Base-by-base conservation (phyloP, 2,113 vertebrate genomes). In the Gopherus flavomarginatus region DNA sequence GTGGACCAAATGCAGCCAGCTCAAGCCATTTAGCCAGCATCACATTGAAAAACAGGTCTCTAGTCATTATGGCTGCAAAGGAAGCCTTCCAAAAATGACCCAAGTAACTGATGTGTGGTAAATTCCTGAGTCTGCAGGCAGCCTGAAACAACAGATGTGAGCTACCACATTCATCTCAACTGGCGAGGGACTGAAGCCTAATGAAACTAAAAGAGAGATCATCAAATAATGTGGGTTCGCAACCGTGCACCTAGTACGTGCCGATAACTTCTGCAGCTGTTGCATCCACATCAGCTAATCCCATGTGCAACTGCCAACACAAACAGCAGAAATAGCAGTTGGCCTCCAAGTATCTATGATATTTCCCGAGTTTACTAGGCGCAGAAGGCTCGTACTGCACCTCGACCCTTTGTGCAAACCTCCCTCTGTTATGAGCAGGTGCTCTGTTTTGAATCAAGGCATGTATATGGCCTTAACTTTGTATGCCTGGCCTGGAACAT, bases 281-380 rank as follows among this genome's bases (percentile, higher is more conserved):
- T 38, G n/a, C 65, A 72, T 19, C n/a, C 19, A 72, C 35, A n/a
- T 38, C 65, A 72, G 65, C 35, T 38, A 72, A 72, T 38, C 65
- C 8, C n/a, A n/a, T 10, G n/a, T 38, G 9, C 57, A 59, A 31
- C 27, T 59, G 57, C 35, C 65, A 38, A 72, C 17, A 38, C 17
- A 72, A 72, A 22, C 65, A 72, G 65, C 59, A 62, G 13, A 62
- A 62, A 62, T 16, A 35, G 13, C 65, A 72, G n/a, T 11, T n/a
- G 19, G 65, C 65, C 19, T 38, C 65, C 65, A 72, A 38, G n/a
- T 29, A 42, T 65, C 75, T 52, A 17, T 0, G 0, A n/a, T 19
- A 90, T 42, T 42, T 81, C 47, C 2, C 0, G 3, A 21, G 57
- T n/a, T 2, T 0, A 38, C 77, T 1, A 84, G 5, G 2, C 52